Base-by-base conservation (phyloP, 2,797 vertebrate species). In the Cyclura pinguis region DNA sequence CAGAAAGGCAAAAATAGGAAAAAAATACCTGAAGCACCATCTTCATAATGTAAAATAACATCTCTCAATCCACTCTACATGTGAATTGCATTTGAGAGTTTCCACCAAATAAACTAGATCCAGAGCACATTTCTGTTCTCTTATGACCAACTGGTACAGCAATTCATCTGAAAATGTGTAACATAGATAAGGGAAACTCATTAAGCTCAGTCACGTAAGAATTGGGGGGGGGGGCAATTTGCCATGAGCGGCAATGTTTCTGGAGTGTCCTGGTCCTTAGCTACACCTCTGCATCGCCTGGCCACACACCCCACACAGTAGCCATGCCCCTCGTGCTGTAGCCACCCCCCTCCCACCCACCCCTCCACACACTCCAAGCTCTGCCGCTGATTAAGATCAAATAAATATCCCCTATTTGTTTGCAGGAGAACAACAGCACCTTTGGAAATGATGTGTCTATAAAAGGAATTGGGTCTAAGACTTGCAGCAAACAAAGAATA, bases 391-490 rank as follows among this genome's bases (percentile, higher is more conserved):
- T 42, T 35, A 64, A 42, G 9, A 72, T 72, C 32, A 72, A 32
- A 72, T 72, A 72, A 72, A 72, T 72, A 72, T 3, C 29, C 6
- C 69, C 73, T 18, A 32, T 32, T 69, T 69, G 32, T 69, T 38
- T 74, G 16, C 6, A 38, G 35, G 73, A 74, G n/a, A 64, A 83
- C 8, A 64, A 84, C 24, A 84, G 93, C 7, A 4, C 29, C 89
- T 92, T 87, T 93, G 85, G 93, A 95, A 95, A 92, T 93, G 13
- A 74, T 18, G 35, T 92, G 80, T 59, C 87, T 92, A 67, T 76
- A 92, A 82, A 38, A 74, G 18, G 18, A 89, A 92, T 91, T 64
- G 47, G 42, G 85, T 81, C 84, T n/a, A 72, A 92, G 69, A 18
- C 74, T 74, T 74, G 86, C 92, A 89, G 38, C 38, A 59, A 91